A percentile compares a stretch with the other conserved stretches of the same genome.
These are phyloP conservation scores for Galbula dea DNA, from an alignment of 2,113 vertebrate species.

Conservation along the genomic window DNA sequence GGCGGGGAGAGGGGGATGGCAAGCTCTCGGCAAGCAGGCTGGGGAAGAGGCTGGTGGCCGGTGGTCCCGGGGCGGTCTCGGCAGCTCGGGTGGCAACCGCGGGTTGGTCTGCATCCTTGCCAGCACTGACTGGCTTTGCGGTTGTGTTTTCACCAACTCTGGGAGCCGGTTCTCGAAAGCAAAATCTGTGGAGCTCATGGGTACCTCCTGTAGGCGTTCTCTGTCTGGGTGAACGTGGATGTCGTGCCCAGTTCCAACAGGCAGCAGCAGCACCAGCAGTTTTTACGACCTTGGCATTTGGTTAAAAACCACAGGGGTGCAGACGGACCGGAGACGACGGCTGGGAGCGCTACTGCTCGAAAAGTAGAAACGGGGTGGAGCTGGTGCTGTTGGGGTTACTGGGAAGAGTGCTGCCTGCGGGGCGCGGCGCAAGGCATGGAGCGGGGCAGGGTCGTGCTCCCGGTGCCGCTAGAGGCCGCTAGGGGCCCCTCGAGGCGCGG, in stretches of 20 bases:
- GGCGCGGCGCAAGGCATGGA: no score
- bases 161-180: fast-evolving
- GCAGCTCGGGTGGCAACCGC: neutral
- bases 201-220: fast-evolving
- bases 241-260: fast-evolving
- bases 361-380: neutral
- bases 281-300: fast-evolving
- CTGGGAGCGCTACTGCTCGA: neutral
- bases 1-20: fast-evolving
- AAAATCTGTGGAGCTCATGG: fast-evolving
- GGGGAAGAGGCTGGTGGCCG: neutral
- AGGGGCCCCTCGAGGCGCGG: neutral
- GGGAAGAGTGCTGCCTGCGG: no score
- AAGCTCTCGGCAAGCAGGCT: neutral
- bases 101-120: neutral
- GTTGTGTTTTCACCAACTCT: fast-evolving
- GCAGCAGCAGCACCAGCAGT: neutral
- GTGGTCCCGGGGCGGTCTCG: fast-evolving
- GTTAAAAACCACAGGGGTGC: neutral
- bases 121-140: neutral
- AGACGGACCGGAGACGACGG: neutral
- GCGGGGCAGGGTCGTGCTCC: no score
- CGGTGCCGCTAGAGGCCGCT: neutral
- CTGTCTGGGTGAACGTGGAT: fast-evolving
- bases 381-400: no score